Percentiles rank a stretch among this genome's conserved stretches.
Conservation (phyloP, 2,888 invertebrate genomes). For the Helleia helle region DNA sequence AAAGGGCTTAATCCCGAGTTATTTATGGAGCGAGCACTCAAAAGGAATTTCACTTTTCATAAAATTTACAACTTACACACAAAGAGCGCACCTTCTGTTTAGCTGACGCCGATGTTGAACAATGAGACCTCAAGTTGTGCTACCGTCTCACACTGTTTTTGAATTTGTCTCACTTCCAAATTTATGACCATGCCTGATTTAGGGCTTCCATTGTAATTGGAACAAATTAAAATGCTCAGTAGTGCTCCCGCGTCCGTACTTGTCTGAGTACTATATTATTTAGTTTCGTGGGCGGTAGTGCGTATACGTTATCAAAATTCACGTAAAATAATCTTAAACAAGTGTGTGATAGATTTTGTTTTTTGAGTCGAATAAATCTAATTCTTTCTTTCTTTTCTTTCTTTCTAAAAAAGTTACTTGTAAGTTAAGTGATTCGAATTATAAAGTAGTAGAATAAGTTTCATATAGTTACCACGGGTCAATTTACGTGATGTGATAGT, state of each 20-base stretch:
- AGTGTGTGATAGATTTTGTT: too few species aligned
- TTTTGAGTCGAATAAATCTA: too few species aligned
- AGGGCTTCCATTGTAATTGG: conserved; percentile 63
- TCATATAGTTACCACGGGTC: too few species aligned
- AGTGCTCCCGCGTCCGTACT: conserved; percentile 38
- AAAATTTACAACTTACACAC: conserved; percentile 70
- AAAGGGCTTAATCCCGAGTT: conserved; percentile 63
- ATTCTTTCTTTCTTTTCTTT: too few species aligned
- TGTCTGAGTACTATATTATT: conserved; percentile 12
- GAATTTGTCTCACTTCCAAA: conserved; percentile 64
- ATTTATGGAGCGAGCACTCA: conserved; percentile 68
- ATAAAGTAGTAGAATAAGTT: too few species aligned
- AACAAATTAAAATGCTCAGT: conserved; percentile 56
- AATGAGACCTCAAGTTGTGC: conserved; percentile 63
- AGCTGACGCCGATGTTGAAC: conserved; percentile 65
- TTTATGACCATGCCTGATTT: conserved; percentile 63
- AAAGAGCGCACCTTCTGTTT: conserved; percentile 72
- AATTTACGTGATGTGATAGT: too few species aligned
- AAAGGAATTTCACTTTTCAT: conserved; percentile 75
- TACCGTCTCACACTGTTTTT: conserved; percentile 72
- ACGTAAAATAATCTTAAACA: too few species aligned
- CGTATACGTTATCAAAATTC: too few species aligned
- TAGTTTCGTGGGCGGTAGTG: neutral
- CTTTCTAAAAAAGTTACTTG: too few species aligned
- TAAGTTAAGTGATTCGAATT: too few species aligned